A percentile compares a stretch with the other conserved stretches of the same genome.
Conservation (phyloP, 2,888 invertebrate genomes). For the Aethes cnicana region DNA sequence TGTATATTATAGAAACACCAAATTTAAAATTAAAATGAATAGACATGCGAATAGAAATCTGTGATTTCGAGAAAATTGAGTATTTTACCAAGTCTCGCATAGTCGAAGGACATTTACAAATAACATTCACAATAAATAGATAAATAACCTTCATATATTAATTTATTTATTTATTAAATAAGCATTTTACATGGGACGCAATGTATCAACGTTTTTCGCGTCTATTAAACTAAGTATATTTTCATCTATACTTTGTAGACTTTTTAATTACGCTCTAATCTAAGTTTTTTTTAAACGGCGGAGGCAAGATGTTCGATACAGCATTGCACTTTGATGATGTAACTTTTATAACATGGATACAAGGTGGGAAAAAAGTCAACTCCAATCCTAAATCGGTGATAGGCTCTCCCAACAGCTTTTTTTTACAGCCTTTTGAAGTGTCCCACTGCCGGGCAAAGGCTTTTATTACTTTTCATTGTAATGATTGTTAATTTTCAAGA, state of each 20-base stretch:
- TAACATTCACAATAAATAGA: constrained; percentile 28
- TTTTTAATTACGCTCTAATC: constrained; percentile 1
- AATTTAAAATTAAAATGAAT: background rate
- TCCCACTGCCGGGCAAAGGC: too few species aligned
- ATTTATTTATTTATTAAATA: constrained; percentile 23
- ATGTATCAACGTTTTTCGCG: constrained; percentile 20
- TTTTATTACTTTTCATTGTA: too few species aligned
- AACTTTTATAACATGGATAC: too few species aligned
- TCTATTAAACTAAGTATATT: background rate
- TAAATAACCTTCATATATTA: constrained; percentile 23
- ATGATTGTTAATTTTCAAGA: too few species aligned
- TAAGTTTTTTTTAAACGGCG: constrained; percentile 19
- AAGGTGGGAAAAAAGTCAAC: too few species aligned
- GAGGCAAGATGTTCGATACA: constrained; percentile 35
- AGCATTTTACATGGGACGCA: constrained; percentile 30
- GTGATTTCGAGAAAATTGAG: background rate
- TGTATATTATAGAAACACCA: constrained; percentile 5
- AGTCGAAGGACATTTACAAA: background rate
- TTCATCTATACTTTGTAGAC: constrained; percentile 11
- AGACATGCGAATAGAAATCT: background rate
- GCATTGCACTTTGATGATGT: too few species aligned
- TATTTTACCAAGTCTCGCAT: background rate
- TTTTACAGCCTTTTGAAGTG: too few species aligned
- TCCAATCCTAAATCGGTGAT: too few species aligned
- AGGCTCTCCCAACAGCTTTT: too few species aligned